Conservation (phyloP, 2,797 vertebrate genomes). For the Calcarius lapponicus region DNA sequence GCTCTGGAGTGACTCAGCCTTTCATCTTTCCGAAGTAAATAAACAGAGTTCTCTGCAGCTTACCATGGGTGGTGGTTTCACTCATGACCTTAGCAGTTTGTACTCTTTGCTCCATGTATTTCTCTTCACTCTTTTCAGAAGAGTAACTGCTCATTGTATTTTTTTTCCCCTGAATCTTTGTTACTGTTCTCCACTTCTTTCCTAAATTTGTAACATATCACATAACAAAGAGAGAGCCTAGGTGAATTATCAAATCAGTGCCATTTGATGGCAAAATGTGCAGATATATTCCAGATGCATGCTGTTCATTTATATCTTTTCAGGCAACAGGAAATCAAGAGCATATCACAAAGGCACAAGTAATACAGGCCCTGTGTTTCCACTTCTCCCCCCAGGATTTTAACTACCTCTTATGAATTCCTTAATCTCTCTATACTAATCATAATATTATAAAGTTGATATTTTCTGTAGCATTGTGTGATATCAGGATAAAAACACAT, state of each 20-base stretch:
- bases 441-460: background rate
- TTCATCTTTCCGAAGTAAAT: slow-evolving; percentile 6
- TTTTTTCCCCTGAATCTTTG: background rate
- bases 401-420: background rate
- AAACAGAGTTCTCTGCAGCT: background rate
- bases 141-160: background rate
- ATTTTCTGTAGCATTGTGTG: background rate
- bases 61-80: slow-evolving; percentile 14
- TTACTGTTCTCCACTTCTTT: background rate
- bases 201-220: background rate
- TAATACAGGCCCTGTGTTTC: background rate
- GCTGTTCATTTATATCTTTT: background rate
- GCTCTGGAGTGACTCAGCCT: slow-evolving; percentile 1
- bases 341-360: background rate
- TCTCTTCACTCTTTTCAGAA: background rate
- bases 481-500: background rate
- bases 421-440: background rate
- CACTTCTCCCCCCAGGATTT: background rate
- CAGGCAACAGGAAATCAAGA: background rate
- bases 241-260: background rate
- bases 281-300: background rate
- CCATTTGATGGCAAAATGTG: background rate
- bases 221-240: background rate
- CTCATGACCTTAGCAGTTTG: background rate
- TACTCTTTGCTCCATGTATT: background rate